Evolutionary conservation across 2,888 invertebrate species (phyloP), one percentile per base, ranked within the genome.

Genomic region (Willowsia nigromaculata): DNA sequence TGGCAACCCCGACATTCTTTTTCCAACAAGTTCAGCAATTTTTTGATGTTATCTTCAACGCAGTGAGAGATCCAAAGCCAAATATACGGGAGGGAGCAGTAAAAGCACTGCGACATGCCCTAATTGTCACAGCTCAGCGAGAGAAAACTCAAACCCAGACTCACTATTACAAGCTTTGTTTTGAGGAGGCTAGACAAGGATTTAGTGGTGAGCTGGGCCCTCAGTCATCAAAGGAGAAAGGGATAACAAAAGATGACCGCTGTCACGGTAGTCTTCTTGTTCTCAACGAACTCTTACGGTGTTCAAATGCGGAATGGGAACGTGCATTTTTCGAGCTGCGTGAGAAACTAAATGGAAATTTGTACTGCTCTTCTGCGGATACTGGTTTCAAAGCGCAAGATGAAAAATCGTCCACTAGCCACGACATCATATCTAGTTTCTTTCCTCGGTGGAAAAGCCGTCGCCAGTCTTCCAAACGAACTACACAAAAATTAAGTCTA

Each of bases 1-100:
- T 98, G 43, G 97, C 97, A 11, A 98, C 99, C 95, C 99, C 99
- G 0, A 99, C 99, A 9, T 98, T 99, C 94, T 99, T 99, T 94
- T 99, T 97, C 93, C 98, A 98, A 94, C 98, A 98, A 94, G 97
- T 98, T 0, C 97, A 97, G 18, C 96, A 97, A 22, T 98, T 98
- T 94, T 99, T 99, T 94, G 99, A 99, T 91, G 96, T 97, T 84
- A 98, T 99, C 91, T 97, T 99, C 93, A 96, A 97, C 93, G 98
- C 98, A 0, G 96, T 99, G 68, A 96, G 97, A 93, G 99, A 99
- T 94, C 96, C 97, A 0, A 99, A 98, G 94, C 96, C 97, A 5
- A 96, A 96, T 47, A 97, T 99, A 90, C 95, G 99, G 76, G 98
- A 99, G 94, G 97, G 97, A 6, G 98, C 99, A 0, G 98, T 97